Base-by-base conservation (phyloP, 2,797 vertebrate species). In the Acrocephalus scirpaceus region DNA sequence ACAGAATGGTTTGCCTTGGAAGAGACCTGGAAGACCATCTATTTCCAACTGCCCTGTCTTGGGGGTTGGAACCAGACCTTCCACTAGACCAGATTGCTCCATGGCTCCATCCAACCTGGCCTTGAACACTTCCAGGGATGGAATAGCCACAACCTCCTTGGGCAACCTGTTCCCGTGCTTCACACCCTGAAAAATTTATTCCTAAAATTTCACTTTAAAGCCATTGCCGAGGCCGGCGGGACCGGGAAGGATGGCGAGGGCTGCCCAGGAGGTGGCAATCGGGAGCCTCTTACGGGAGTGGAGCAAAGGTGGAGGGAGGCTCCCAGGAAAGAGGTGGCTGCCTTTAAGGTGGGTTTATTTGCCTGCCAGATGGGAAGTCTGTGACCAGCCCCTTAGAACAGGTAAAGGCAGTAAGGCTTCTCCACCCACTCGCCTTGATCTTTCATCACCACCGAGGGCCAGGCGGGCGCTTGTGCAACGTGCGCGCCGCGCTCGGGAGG, bases 321-420 rank as follows among this genome's bases (percentile, higher is more conserved):
- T 95, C 92, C 90, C 89, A 71, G 90, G 76, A 84, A 92, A 89
- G 84, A 95, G 92, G 95, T 96, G 92, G 88, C 93, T 97, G 94
- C 95, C 96, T 97, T 95, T 88, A 95, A 97, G 97, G 96, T 97
- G 96, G 94, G 92, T 92, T 96, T 97, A 97, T 97, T 97, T 97
- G 96, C 92, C 92, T 97, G 96, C 95, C 96, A 89, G 96, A 96
- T 96, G 95, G 95, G 97, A 97, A 97, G 96, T 94, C 93, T 95
- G 91, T 95, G 97, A 94, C 96, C 96, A 91, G 93, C 97, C 96
- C 96, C 96, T 97, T 92, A 89, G 93, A 96, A 97, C 97, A 96
- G 96, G 96, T 95, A 96, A 94, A 96, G 93, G 93, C 94, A 89
- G 96, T 95, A 94, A 74, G 81, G 94, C 96, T 93, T 93, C 93